Evolutionary conservation across 2,113 vertebrate genomes (phyloP).

Genomic region (Pseudorasbora parva): DNA sequence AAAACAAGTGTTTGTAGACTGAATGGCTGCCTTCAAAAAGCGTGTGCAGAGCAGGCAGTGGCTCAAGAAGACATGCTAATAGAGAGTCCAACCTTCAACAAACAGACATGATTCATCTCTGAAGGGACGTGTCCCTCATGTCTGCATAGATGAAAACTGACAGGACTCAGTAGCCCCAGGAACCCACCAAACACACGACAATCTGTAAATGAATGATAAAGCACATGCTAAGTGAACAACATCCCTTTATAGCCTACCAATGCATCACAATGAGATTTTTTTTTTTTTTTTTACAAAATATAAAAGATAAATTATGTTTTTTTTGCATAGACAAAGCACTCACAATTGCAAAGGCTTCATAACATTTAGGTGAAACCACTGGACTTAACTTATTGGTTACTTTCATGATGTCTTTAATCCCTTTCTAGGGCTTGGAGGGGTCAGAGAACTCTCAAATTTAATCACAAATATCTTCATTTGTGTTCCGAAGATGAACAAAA

Average conservation of each 20-base stretch:
- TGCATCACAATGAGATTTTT: background rate
- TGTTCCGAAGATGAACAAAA: no score
- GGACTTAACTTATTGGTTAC: no score
- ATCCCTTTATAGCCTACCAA: background rate
- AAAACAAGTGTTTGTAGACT: background rate
- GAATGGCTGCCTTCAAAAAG: background rate
- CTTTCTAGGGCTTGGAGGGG: no score
- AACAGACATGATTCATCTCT: constrained; percentile 50
- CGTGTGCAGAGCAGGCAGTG: background rate
- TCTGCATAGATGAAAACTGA: constrained; percentile 41
- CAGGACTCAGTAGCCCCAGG: constrained; percentile 45
- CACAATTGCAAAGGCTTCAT: no score
- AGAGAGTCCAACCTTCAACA: constrained; percentile 43
- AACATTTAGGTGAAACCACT: no score
- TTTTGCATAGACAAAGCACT: no score
- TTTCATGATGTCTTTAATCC: no score
- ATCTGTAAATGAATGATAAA: background rate
- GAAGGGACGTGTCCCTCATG: constrained; percentile 1
- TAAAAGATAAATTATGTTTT: background rate
- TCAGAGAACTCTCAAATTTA: no score
- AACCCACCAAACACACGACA: constrained; percentile 2
- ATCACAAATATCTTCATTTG: no score
- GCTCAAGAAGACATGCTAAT: constrained; percentile 49
- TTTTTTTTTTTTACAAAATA: no score
- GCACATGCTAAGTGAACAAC: background rate